phyloP scores from a whole-genome alignment of 2,797 vertebrate species.

The Thalassophryne amazonica region DNA sequence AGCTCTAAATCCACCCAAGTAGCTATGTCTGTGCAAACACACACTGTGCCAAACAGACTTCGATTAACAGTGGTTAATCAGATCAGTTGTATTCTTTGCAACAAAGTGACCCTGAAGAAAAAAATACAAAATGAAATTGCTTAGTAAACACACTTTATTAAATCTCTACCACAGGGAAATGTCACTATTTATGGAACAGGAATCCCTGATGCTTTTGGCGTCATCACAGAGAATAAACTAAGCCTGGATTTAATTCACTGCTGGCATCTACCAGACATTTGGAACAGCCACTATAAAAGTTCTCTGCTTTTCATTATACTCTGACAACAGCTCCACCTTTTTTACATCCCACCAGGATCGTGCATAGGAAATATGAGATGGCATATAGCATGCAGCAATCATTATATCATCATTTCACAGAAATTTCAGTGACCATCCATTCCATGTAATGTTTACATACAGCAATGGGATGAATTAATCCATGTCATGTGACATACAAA shows the following conservation, averaged over 20 bases:
- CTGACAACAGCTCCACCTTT: constrained; percentile 5
- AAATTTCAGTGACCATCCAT: too few species aligned
- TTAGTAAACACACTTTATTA: too few species aligned
- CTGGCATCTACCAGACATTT: constrained; percentile 21
- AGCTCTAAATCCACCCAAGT: too few species aligned
- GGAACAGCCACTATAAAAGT: constrained; percentile 16
- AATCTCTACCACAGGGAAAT: constrained; percentile 37
- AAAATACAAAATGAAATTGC: too few species aligned
- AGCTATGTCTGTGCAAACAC: too few species aligned
- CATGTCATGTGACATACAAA: too few species aligned
- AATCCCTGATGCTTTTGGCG: constrained; percentile 44
- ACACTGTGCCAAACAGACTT: too few species aligned
- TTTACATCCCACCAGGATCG: constrained; percentile 14
- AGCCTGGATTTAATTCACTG: constrained; percentile 25
- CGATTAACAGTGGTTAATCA: too few species aligned
- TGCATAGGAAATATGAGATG: not conserved
- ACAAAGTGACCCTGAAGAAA: too few species aligned
- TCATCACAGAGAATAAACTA: constrained; percentile 9
- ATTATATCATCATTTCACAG: not conserved
- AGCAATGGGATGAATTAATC: too few species aligned
- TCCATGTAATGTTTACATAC: too few species aligned
- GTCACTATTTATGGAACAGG: constrained; percentile 22
- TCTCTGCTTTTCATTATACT: constrained; percentile 33
- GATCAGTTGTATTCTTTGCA: too few species aligned
- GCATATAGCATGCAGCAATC: not conserved